Percentiles rank a stretch among this genome's conserved stretches.
Conservation (phyloP, 2,113 vertebrate species). For the Colaptes auratus region DNA sequence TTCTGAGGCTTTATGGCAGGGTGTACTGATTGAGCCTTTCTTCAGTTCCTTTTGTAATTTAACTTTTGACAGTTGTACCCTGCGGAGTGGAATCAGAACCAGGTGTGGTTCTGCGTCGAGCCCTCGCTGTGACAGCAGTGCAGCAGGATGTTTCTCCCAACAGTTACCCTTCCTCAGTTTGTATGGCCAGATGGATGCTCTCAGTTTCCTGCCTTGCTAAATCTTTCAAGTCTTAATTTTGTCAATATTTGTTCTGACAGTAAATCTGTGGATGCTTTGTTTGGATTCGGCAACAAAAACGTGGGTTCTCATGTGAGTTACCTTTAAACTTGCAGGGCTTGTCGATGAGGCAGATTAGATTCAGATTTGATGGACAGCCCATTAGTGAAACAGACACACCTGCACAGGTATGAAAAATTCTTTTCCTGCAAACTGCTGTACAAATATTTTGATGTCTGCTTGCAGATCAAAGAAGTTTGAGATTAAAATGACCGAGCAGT, state of each 20-base stretch:
- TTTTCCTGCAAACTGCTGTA: background rate
- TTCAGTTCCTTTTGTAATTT: background rate
- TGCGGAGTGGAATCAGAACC: background rate
- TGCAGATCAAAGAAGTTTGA: background rate
- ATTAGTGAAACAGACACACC: conserved; percentile 94
- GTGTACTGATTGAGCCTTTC: background rate
- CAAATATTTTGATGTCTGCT: background rate
- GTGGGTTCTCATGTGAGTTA: background rate
- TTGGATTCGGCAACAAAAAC: background rate
- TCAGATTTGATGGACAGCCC: conserved; percentile 94
- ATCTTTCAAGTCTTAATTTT: background rate
- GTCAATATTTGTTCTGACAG: background rate
- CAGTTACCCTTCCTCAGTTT: fast-evolving
- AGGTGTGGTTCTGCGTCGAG: background rate
- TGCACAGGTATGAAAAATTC: conserved; percentile 83
- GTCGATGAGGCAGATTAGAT: conserved; percentile 90
- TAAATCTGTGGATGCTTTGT: background rate
- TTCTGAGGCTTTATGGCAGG: background rate
- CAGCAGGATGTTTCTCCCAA: fast-evolving
- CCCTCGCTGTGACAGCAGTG: background rate
- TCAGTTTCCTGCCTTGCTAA: background rate
- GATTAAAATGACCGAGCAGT: background rate
- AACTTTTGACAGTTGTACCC: background rate
- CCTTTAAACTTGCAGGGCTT: conserved; percentile 80
- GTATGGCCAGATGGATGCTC: fast-evolving